Conservation (phyloP, 2,888 invertebrate species). For the Microlaimidae sp. region DNA sequence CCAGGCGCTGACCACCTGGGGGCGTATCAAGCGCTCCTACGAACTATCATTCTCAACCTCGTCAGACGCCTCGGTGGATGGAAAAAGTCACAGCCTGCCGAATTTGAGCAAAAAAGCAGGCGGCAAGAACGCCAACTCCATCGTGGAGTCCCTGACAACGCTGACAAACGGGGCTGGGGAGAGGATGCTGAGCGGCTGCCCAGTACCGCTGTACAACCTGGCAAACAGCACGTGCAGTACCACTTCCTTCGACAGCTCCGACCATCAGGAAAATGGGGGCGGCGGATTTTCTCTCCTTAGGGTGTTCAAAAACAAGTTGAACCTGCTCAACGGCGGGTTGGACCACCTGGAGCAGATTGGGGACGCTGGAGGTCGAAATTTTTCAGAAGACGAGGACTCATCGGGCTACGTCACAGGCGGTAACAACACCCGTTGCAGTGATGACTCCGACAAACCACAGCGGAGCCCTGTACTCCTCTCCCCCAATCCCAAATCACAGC, state of each 20-base stretch:
- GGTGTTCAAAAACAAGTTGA: neutral
- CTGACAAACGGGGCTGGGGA: constrained; percentile 3
- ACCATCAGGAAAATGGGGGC: too few relatives aligned
- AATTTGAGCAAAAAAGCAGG: constrained; percentile 10
- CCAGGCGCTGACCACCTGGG: constrained; percentile 31
- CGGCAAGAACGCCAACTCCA: too few relatives aligned
- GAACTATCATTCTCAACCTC: constrained; percentile 15
- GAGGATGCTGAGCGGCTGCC: neutral
- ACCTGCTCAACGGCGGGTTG: neutral
- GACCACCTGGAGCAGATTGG: neutral
- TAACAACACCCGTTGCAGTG: neutral
- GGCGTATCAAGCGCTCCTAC: constrained; percentile 25
- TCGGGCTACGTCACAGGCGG: neutral
- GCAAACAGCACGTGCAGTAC: neutral
- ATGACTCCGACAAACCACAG: too few relatives aligned
- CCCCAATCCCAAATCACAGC: too few relatives aligned
- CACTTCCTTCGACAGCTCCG: neutral
- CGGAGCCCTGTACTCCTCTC: too few relatives aligned
- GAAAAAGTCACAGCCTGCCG: constrained; percentile 21
- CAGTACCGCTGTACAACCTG: constrained; percentile 4
- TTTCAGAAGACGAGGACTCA: constrained; percentile 8
- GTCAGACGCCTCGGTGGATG: neutral
- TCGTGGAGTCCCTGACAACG: neutral
- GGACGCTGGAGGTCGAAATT: too few relatives aligned
- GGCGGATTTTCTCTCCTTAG: neutral